Base-by-base conservation (phyloP, 2,888 invertebrate species). In the Rotaria socialis region DNA sequence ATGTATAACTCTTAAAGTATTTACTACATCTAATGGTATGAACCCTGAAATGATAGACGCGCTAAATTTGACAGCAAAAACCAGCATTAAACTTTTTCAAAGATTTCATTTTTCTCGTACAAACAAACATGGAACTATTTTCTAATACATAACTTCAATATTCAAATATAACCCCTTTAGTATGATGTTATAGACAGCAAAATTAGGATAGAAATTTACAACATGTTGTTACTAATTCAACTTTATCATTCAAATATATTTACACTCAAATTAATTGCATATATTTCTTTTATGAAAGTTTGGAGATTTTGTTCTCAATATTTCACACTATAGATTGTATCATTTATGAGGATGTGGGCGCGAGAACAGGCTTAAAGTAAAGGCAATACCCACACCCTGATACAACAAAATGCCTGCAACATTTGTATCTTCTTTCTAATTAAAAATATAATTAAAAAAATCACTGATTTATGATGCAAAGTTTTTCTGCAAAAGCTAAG, bases 121-220 rank as follows among this genome's bases (percentile, higher is more conserved):
- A 80, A 22, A 47, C 92, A 87, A 99, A 93, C 92, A 99, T 99
- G 90, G 98, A 97, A 89, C 97, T 97, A 93, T 99, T 98, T 90
- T 99, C 99, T 88, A 99, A 92, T 50, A 99, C 92, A 91, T 99
- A 99, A 91, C 96, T 95, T 89, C 99, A 95, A 91, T 99, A 98
- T 91, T 99, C 99, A 92, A 99, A 99, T 99, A 99, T 99, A 6
- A 99, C 99, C 90, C 97, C 96, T 92, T 99, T 99, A 92, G 99
- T 99, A 92, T 96, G 96, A 2, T 97, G 93, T 2, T 97, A 97
- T 0, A 99, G 98, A 84, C 99, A 94, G 91, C 99, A 99, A 93
- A 99, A 99, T 92, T 99, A 99, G 92, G 99, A 99, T 80, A 99
- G 94, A 93, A 99, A 99, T 75, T 98, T 94, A 91, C 99, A 99